phyloP scores from a whole-genome alignment of 2,888 invertebrate species.

The Sicus ferrugineus region DNA sequence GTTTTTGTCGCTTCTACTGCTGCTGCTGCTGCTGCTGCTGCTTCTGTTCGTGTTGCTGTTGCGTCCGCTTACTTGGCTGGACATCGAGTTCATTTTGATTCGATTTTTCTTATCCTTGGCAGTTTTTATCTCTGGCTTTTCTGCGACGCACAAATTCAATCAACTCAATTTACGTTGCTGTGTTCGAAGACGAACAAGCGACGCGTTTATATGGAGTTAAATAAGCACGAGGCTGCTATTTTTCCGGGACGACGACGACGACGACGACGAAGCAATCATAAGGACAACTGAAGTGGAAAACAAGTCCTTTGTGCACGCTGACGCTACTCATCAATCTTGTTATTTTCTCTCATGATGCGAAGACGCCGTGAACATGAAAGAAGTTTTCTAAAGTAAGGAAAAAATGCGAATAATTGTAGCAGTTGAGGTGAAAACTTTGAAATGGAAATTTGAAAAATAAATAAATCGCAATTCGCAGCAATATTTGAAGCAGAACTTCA shows the following conservation, averaged over 20 bases:
- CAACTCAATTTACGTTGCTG: conserved; percentile 46
- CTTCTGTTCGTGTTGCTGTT: not conserved
- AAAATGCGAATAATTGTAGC: not conserved
- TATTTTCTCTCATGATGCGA: conserved; percentile 9
- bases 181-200: conserved; percentile 9
- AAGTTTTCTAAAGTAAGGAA: conserved; percentile 7
- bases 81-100: conserved; percentile 44
- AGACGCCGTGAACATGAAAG: conserved; percentile 31
- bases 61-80: not conserved
- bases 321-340: conserved; percentile 18
- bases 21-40: not conserved
- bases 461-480: no score
- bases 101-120: conserved; percentile 43
- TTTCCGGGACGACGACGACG: not conserved
- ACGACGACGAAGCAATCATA: conserved; percentile 48
- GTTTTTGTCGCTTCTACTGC: not conserved
- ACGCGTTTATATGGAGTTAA: conserved; percentile 15
- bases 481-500: no score
- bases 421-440: conserved; percentile 2
- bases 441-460: not conserved
- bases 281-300: conserved; percentile 54
- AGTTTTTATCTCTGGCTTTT: conserved; percentile 13
- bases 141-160: conserved; percentile 46
- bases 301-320: conserved; percentile 49
- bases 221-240: conserved; percentile 5